Evolutionary conservation across 2,113 vertebrate genomes (phyloP), one percentile per base, ranked within the genome.

Genomic region (Panthera leo): DNA sequence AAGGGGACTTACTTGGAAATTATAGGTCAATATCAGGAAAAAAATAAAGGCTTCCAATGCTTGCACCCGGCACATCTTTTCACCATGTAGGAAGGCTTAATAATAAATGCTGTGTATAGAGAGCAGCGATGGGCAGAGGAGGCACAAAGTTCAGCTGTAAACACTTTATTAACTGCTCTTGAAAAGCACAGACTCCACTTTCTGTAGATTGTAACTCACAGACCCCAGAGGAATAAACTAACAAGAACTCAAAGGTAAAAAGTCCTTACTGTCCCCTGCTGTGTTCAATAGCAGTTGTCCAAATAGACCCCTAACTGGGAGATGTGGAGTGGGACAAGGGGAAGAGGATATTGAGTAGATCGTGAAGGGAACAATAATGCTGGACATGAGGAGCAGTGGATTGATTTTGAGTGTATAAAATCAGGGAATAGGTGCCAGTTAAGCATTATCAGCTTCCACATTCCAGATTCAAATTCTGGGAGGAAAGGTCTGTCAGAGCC

Each of bases 161-260:
- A 48, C 36, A 71, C 19, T 93, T 89, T 53, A 91, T 65, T 68
- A 97, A 34, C 67, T 89, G 83, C 55, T 82, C 45, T 83, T 68
- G 61, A 55, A 89, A 91, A 71, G 11, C 42, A 75, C 16, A 75
- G 61, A 86, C 29, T 71, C 73, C 70, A 1, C 36, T 91, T 68
- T 87, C 58, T 39, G 4, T 25, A 34, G 58, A 31, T 27, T 67
- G 15, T 88, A 76, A 76, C 82, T 76, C 82, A 88, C 34, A 93
- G 73, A 58, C 51, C 89, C 71, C 71, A 94, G 42, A 78, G 61
- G 92, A 67, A 90, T 67, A 91, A 51, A 90, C 78, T 83, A 84
- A 78, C 27, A 89, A 45, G 36, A 75, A 78, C 15, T 88, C 48
- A 16, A 34, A 83, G 53, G 53, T 25, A 89, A 71, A 80, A 85